phyloP scores from a whole-genome alignment of 1,140 invertebrate species.

The Tigriopus japonicus region DNA sequence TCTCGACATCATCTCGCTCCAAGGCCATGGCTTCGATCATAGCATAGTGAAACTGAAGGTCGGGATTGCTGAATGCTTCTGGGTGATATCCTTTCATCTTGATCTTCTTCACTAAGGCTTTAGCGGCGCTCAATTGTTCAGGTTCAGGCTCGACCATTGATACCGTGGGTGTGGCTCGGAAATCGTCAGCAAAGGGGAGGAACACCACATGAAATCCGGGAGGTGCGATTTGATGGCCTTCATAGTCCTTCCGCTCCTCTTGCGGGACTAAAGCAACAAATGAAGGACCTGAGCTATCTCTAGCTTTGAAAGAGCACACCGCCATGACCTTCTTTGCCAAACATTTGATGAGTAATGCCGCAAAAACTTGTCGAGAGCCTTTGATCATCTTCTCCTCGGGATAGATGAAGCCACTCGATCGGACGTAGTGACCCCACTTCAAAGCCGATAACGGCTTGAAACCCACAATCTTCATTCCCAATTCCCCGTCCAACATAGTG shows the following conservation, averaged over 20 bases:
- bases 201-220: slow-evolving; percentile 11
- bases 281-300: not conserved
- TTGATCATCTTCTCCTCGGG: slow-evolving; percentile 1
- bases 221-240: not conserved
- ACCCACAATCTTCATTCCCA: not conserved
- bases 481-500: not conserved
- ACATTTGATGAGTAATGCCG: slow-evolving; percentile 2
- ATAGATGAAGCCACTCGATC: slow-evolving; percentile 5
- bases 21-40: slow-evolving; percentile 9
- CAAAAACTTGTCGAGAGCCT: not conserved
- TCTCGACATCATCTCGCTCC: not conserved
- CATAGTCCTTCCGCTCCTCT: slow-evolving; percentile 1
- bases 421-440: slow-evolving; percentile 8
- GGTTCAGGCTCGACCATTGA: not conserved
- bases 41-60: not conserved
- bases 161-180: not conserved
- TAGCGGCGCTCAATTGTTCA: slow-evolving; percentile 6
- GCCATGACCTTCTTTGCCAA: slow-evolving; percentile 1
- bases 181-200: slow-evolving; percentile 9
- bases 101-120: slow-evolving; percentile 5
- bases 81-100: slow-evolving; percentile 10
- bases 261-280: slow-evolving; percentile 6
- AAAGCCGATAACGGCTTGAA: not conserved
- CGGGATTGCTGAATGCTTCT: slow-evolving; percentile 2
- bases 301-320: slow-evolving; percentile 8